These are phyloP conservation scores for Eremobia ochroleuca DNA, from an alignment of 2,888 invertebrate species.

Conservation along the genomic window DNA sequence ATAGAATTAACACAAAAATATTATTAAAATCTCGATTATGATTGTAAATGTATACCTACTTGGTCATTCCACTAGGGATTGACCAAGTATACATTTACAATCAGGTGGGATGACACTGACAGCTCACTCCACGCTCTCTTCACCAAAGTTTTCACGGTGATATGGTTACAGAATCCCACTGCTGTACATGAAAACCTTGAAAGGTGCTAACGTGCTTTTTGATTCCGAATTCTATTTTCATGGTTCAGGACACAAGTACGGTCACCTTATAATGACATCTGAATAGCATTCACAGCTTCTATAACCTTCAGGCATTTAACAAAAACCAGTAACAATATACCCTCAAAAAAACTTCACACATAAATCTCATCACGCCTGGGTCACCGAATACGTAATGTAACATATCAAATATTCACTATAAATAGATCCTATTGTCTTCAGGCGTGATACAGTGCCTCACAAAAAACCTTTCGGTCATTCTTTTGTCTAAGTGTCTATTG, in stretches of 20 bases:
- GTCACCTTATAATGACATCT: conserved; percentile 6
- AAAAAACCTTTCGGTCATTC: conserved; percentile 70
- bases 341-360: conserved; percentile 61
- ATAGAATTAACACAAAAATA: too few relatives aligned
- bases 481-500: conserved; percentile 68
- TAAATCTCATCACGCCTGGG: conserved; percentile 56
- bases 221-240: neutral
- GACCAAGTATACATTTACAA: too few relatives aligned
- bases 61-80: too few relatives aligned
- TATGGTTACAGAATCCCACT: too few relatives aligned
- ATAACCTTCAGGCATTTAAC: conserved; percentile 32
- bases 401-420: conserved; percentile 59
- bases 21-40: too few relatives aligned
- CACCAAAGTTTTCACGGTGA: too few relatives aligned
- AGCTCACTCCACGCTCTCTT: too few relatives aligned
- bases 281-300: conserved; percentile 23
- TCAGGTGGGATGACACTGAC: too few relatives aligned
- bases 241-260: neutral
- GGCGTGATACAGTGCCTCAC: conserved; percentile 58
- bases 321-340: conserved; percentile 52
- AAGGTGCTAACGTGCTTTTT: neutral
- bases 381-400: conserved; percentile 53
- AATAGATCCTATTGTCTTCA: conserved; percentile 67
- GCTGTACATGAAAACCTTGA: neutral
- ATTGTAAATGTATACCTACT: too few relatives aligned